Percentiles rank a stretch among this genome's conserved stretches.
phyloP scores from a whole-genome alignment of 2,888 invertebrate genomes.

The Argyresthia goedartella region DNA sequence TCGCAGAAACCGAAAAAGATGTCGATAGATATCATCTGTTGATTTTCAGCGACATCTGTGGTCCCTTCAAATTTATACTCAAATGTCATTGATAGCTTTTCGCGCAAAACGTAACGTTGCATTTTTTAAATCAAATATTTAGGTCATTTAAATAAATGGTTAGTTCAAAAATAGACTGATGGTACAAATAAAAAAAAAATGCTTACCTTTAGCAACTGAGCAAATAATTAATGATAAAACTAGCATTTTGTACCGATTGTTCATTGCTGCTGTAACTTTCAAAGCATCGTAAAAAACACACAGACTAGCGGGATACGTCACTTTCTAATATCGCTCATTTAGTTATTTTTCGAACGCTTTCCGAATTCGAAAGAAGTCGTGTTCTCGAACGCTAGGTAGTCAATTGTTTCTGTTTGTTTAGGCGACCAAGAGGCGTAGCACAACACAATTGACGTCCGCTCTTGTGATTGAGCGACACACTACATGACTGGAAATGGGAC shows the following conservation, averaged over 20 bases:
- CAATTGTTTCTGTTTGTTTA: constrained; percentile 22
- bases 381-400: constrained; percentile 23
- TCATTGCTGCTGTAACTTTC: neutral
- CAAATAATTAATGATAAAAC: neutral
- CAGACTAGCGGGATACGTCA: constrained; percentile 14
- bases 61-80: too few species aligned
- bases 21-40: too few species aligned
- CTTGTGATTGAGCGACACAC: constrained; percentile 22
- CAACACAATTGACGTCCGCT: constrained; percentile 4
- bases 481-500: constrained; percentile 22
- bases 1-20: too few species aligned
- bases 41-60: too few species aligned
- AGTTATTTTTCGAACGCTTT: constrained; percentile 27
- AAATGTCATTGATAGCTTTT: too few species aligned
- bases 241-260: neutral
- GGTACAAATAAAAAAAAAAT: too few species aligned
- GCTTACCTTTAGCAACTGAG: neutral
- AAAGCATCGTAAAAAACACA: too few species aligned
- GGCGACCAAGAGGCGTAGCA: neutral
- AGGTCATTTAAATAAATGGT: too few species aligned
- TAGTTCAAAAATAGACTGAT: too few species aligned
- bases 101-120: too few species aligned
- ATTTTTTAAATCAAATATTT: too few species aligned
- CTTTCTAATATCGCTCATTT: constrained; percentile 34
- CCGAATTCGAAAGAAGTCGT: constrained; percentile 20